Base-by-base conservation (phyloP, 2,888 invertebrate species). In the Xestoiulus laeticollis region DNA sequence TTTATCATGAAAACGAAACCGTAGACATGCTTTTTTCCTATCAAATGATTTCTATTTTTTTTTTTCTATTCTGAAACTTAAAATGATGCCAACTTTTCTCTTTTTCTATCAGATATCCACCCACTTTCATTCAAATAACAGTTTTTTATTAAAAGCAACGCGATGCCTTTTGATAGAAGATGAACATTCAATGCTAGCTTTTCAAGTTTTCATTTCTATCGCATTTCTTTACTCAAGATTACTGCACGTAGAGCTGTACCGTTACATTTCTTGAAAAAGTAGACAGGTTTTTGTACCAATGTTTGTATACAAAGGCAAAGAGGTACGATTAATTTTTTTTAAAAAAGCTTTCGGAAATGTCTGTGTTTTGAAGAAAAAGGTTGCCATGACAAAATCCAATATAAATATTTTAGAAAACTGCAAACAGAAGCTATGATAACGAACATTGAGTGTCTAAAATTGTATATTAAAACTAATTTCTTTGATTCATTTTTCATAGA, bases 121-220 rank as follows among this genome's bases (percentile, higher is more conserved):
- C 10, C 2, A 22, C 68, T 48, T n/a, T 30, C 30, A 30, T 78
- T 16, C 78, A 78, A 12, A 26, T 14, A 78, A 26, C 68, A 26
- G 26, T 78, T 78, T 68, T 78, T 26, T 30, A 78, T 78, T 78
- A 78, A 78, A 78, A 78, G 78, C 78, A 78, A 30, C 16, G 30
- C 78, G 78, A 78, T 78, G 78, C 30, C 30, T 78, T 78, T 78
- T 78, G 78, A 78, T 78, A 78, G 14, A 12, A 14, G 78, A 30
- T 78, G 78, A 78, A 78, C 78, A 78, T 78, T 78, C 78, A 30
- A 22, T 30, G 78, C 30, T 78, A 14, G 30, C 8, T 78, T 78
- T 78, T 26, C n/a, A n/a, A 78, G 26, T 22, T 10, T 78, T 78
- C 30, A 22, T 30, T 78, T 10, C 78, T 30, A 14, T 78, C 30